Base-by-base conservation (phyloP, 2,113 vertebrate species). In the Origma solitaria region DNA sequence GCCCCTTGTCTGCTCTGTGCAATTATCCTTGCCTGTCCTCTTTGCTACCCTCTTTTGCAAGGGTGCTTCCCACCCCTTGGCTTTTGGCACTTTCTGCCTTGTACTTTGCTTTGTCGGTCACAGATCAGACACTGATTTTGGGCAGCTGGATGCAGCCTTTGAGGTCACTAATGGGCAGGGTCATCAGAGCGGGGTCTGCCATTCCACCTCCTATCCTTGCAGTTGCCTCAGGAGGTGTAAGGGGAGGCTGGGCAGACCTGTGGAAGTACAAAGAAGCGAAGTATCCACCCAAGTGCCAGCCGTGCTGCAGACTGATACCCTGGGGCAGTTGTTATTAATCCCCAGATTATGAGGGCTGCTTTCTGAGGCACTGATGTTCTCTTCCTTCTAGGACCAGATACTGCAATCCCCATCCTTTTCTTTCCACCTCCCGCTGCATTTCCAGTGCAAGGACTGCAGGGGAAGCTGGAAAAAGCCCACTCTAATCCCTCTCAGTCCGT, bases 181-280 rank as follows among this genome's bases (percentile, higher is more conserved):
- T 18, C 13, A 4, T 28, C 58, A 58, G 5, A 20, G 13, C 2
- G 30, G 10, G 1, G 0, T 64, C 24, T 76, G 16, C n/a, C n/a
- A n/a, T n/a, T n/a, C 30, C 35, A 78, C 27, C 31, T 76, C 18
- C 47, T 33, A 0, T 37, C 49, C 44, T 13, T 6, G 11, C 9
- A 10, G 4, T 31, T 30, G 68, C 62, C 62, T 30, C 27, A 35
- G 68, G 14, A 61, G 33, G 25, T 47, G 19, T 11, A 6, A 16
- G n/a, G 28, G 33, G 19, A 22, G 40, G 35, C 66, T 65, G 33
- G 30, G 10, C 4, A 16, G 61, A 22, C 30, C 33, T 31, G 16
- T 23, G 50, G 25, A 57, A 51, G 44, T n/a, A n/a, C 35, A 58
- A 72, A 53, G 42, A 6, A 16, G 28, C 11, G 7, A 53, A 25